Percentiles rank a stretch among this genome's conserved stretches.
These are phyloP conservation scores for Antheraea mylitta DNA, from an alignment of 1,140 invertebrate genomes.

Conservation along the genomic window DNA sequence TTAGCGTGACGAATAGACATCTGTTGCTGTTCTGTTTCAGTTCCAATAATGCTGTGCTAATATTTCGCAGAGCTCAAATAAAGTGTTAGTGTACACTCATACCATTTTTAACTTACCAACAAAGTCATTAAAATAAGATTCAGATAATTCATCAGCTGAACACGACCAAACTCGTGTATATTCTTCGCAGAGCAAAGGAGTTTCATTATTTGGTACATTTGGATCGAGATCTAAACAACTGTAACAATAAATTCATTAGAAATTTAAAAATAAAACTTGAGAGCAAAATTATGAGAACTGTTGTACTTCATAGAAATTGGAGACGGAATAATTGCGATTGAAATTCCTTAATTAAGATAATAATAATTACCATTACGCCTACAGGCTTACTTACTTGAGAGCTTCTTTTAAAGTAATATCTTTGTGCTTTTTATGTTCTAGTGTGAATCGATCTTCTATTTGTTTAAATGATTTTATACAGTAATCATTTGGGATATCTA, in stretches of 20 bases:
- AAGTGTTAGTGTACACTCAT: too few relatives aligned
- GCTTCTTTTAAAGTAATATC: conserved; percentile 45
- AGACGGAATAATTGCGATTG: too few relatives aligned
- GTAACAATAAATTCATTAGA: conserved; percentile 22
- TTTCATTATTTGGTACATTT: conserved; percentile 39
- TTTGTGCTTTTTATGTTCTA: conserved; percentile 45
- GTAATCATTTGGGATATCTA: conserved; percentile 54
- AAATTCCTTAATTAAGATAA: too few relatives aligned
- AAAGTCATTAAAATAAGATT: conserved; percentile 38
- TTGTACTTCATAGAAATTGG: too few relatives aligned
- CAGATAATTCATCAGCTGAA: conserved; percentile 19
- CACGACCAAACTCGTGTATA: conserved; percentile 42
- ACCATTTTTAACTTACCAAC: conserved; percentile 26
- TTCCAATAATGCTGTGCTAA: too few relatives aligned
- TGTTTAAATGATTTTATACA: conserved; percentile 48
- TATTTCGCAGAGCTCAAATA: too few relatives aligned
- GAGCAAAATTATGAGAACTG: too few relatives aligned
- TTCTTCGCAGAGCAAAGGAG: conserved; percentile 47
- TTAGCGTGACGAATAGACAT: too few relatives aligned
- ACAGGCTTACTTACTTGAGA: conserved; percentile 38
- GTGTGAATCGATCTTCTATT: conserved; percentile 43
- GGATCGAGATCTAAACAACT: conserved; percentile 57
- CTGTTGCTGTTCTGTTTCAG: too few relatives aligned
- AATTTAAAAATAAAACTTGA: not conserved
- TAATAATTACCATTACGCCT: too few relatives aligned